Evolutionary conservation across 1,140 invertebrate genomes (phyloP), one percentile per base, ranked within the genome.

Genomic region (Sarcophaga bullata): DNA sequence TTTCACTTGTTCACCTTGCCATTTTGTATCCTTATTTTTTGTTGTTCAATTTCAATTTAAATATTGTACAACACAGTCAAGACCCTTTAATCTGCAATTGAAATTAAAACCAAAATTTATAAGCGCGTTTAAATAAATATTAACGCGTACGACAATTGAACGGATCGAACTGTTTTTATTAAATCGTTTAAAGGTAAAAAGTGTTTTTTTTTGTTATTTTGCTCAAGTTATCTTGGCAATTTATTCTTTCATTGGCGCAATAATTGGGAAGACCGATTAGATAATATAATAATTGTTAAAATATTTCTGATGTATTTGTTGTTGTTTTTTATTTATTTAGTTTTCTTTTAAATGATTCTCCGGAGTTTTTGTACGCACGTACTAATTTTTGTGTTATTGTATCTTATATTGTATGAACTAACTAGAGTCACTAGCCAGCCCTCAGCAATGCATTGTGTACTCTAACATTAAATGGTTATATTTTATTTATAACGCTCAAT

Each of bases 151-250:
- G 75, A 17, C 73, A n/a, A 7, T 10, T 8, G 48, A 78, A 78
- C 48, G 75, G 73, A 78, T 78, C 75, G 75, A 78, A 78, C 17
- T 78, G 75, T 78, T 78, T 37, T 25, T 19, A 78, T 78, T 78
- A 78, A 78, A 78, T 17, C 75, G 49, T 37, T 37, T 37, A 37
- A 78, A 78, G 17, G 48, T 50, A 78, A 52, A 78, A 78, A 52
- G 13, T n/a, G 50, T 78, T 78, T 78, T 15, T 58, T 58, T 13
- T 58, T 58, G 52, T 58, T 78, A 78, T 78, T 78, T 78, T n/a
- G 75, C 75, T 78, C 19, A 17, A 50, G 75, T 78, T 78, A 78
- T 78, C 75, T 78, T 52, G 75, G 75, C 75, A 78, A 78, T 78
- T 50, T 78, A 10, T 50, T 78, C 48, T 52, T 78, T 78, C 75